Evolutionary conservation across 2,888 invertebrate species (phyloP), one percentile per base, ranked within the genome.

Genomic region (Podotricha telesiphe): DNA sequence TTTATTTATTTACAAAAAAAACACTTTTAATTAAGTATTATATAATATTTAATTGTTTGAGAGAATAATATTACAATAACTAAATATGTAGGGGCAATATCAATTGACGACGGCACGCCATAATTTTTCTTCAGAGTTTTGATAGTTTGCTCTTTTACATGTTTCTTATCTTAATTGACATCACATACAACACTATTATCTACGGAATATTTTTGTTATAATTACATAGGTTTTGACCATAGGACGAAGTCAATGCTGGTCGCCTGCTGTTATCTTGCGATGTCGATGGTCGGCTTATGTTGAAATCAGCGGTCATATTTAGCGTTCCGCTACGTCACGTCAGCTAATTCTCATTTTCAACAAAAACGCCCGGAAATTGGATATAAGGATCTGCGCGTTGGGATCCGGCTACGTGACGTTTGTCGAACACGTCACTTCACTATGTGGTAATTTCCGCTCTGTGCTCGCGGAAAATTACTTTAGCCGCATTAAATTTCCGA

Each of bases 381-480:
- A 92, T 91, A 91, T 91, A 91, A 91, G 92, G 90, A 92, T 92
- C 92, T 92, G 87, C 87, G 87, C 86, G 87, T 85, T 80, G 81
- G 86, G 87, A 86, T 89, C 89, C 91, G 90, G 88, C 87, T 90
- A 91, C 92, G 92, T 91, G 92, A 91, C 92, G 91, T 90, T 90
- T 92, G 91, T 91, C 91, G 89, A 91, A 92, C 90, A 91, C 89
- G 91, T 91, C 92, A 91, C 89, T 87, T 87, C 89, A 91, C 91
- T 92, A 91, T 93, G 92, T 89, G 87, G 91, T 93, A 93, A 93
- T 93, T 91, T 93, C 92, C 92, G 92, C 83, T 87, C 86, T 79
- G 82, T 84, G 88, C 89, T 87, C 86, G 90, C 84, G 90, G 89
- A 91, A 93, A 92, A 93, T 93, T 93, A 92, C 91, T 93, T 92